phyloP scores from a whole-genome alignment of 2,888 invertebrate species.

The Xestobium rufovillosum region DNA sequence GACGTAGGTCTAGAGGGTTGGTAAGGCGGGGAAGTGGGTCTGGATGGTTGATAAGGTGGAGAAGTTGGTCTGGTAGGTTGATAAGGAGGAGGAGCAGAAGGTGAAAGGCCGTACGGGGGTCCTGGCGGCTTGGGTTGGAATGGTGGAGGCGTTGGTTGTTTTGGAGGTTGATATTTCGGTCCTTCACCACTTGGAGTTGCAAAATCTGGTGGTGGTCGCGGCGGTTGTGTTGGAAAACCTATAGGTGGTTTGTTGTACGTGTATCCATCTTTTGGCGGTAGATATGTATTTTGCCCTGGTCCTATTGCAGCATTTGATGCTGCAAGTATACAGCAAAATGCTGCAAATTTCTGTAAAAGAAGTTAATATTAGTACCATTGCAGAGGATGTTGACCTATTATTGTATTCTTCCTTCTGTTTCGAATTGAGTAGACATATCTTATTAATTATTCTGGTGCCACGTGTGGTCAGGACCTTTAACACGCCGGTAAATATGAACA shows the following conservation, averaged over 20 bases:
- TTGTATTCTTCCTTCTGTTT: too few species aligned
- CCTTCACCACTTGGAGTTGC: conserved; percentile 16
- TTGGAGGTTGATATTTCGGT: conserved; percentile 9
- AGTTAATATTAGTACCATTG: too few species aligned
- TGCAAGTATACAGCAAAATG: conserved; percentile 44
- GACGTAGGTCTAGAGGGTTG: conserved; percentile 17
- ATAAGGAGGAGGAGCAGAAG: conserved; percentile 25
- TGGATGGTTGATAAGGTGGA: conserved; percentile 13
- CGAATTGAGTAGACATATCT: too few species aligned
- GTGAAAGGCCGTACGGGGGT: conserved; percentile 21
- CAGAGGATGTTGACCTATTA: too few species aligned
- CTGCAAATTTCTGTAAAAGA: conserved; percentile 47
- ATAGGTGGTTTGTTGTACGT: conserved; percentile 61
- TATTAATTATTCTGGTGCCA: too few species aligned
- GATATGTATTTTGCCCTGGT: conserved; percentile 65
- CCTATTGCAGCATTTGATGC: conserved; percentile 47
- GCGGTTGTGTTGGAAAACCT: conserved; percentile 44
- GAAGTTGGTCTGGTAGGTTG: conserved; percentile 18
- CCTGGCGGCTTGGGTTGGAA: conserved; percentile 19
- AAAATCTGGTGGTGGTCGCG: conserved; percentile 15
- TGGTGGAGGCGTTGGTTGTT: conserved; percentile 10
- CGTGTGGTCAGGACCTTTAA: too few species aligned
- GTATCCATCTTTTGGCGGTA: conserved; percentile 63
- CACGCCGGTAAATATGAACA: too few species aligned
- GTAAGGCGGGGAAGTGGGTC: conserved; percentile 16